These are phyloP conservation scores for Pocillopora damicornis DNA, from an alignment of 64 coral and sea anemone genomes.

Conservation along the genomic window DNA sequence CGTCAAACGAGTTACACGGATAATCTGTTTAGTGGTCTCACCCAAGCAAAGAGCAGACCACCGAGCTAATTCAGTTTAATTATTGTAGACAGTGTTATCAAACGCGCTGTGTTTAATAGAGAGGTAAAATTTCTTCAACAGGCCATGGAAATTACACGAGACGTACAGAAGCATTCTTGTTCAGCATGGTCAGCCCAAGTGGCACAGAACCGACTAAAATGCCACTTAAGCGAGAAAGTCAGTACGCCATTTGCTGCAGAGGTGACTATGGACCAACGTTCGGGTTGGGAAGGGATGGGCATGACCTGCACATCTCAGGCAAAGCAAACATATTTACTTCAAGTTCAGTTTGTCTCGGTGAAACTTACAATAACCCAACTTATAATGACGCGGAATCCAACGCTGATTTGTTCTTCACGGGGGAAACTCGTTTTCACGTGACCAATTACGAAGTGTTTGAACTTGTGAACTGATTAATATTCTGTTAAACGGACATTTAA, in stretches of 20 bases:
- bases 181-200: background rate
- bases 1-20: no score
- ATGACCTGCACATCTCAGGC: background rate
- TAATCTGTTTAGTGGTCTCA: no score
- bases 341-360: constrained; percentile 7
- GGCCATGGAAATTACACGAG: background rate
- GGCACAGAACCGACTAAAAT: background rate
- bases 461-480: no score
- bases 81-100: no score
- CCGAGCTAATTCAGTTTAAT: no score
- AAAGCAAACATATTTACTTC: background rate
- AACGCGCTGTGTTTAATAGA: no score
- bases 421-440: background rate
- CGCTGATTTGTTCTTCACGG: background rate
- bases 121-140: background rate
- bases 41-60: no score
- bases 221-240: background rate
- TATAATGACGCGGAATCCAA: no score
- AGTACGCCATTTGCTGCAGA: background rate
- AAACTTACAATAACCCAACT: constrained; percentile 11
- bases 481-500: no score
- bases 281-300: background rate
- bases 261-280: background rate
- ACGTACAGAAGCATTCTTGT: background rate
- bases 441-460: constrained; percentile 19